Conservation (phyloP, 2,888 invertebrate species). For the Drosophila fungiperda region DNA sequence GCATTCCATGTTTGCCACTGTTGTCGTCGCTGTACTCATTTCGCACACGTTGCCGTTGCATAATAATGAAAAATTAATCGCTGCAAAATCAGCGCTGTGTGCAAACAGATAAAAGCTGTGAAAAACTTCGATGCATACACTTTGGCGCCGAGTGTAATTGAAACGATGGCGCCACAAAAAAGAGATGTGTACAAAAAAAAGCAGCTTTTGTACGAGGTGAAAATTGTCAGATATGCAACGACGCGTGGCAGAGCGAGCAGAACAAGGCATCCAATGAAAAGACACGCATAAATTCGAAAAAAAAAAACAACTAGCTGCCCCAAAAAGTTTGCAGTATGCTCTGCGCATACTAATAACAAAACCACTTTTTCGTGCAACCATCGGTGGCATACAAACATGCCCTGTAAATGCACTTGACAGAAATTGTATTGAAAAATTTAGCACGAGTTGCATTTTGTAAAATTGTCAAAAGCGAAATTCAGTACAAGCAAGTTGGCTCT, state of each 20-base stretch:
- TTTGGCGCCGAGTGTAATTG: constrained; percentile 68
- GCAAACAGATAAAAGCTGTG: constrained; percentile 3
- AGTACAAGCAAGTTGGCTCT: not conserved
- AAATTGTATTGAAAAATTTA: not conserved
- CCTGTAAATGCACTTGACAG: constrained; percentile 1
- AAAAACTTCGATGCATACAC: constrained; percentile 52
- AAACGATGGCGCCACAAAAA: constrained; percentile 49
- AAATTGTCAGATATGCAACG: constrained; percentile 21
- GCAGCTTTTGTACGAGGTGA: constrained; percentile 24
- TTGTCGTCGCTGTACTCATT: constrained; percentile 21
- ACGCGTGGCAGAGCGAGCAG: not conserved
- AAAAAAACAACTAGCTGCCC: constrained; percentile 41
- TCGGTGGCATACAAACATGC: constrained; percentile 3
- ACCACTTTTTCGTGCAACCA: constrained; percentile 8
- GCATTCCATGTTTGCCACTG: constrained; percentile 8
- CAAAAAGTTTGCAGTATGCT: constrained; percentile 45
- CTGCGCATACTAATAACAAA: constrained; percentile 62
- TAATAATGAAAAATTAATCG: constrained; percentile 67
- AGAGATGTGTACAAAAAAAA: not conserved
- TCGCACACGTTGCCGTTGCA: constrained; percentile 41
- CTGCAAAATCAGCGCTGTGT: constrained; percentile 33
- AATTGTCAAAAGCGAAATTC: not conserved
- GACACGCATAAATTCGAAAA: constrained; percentile 67
- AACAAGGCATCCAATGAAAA: constrained; percentile 42
- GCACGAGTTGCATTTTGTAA: not conserved